Percentiles rank a stretch among this genome's conserved stretches.
phyloP scores from a whole-genome alignment of 1,140 invertebrate genomes.

The Drosophila kurseongensis region DNA sequence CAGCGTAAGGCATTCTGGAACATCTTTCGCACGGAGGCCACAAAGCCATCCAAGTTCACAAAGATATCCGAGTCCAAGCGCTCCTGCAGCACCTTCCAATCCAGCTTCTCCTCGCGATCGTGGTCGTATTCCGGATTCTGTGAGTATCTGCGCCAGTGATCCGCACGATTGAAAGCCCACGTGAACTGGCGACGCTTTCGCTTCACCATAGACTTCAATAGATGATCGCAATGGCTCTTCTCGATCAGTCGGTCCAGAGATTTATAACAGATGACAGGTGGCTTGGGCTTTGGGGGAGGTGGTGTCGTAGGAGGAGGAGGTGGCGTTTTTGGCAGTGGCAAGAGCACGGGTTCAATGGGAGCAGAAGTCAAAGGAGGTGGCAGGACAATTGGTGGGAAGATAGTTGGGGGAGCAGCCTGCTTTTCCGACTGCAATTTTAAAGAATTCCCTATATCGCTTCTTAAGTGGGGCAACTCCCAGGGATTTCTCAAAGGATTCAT shows the following conservation, averaged over 20 bases:
- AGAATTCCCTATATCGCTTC: too few relatives aligned
- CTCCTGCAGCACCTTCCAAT: constrained; percentile 16
- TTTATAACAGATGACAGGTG: not conserved
- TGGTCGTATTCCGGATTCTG: constrained; percentile 25
- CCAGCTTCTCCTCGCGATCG: constrained; percentile 21
- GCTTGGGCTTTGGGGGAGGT: not conserved
- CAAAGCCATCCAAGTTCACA: constrained; percentile 13
- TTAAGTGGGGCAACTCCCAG: not conserved
- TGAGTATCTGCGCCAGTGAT: constrained; percentile 17
- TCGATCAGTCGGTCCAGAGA: constrained; percentile 26
- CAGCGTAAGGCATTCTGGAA: constrained; percentile 45
- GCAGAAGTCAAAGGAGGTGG: not conserved
- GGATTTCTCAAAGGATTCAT: not conserved
- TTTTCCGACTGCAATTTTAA: too few relatives aligned
- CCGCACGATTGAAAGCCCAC: constrained; percentile 25
- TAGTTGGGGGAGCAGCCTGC: not conserved
- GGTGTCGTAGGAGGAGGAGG: not conserved
- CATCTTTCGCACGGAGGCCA: constrained; percentile 19
- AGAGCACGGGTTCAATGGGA: not conserved
- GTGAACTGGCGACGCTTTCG: constrained; percentile 8
- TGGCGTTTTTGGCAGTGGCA: not conserved
- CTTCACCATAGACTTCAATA: constrained; percentile 17
- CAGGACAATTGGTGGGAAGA: not conserved
- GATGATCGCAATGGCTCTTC: constrained; percentile 7
- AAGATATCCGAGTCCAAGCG: constrained; percentile 3